Base-by-base conservation (phyloP, 2,113 vertebrate species). In the Pycnonotus jocosus region DNA sequence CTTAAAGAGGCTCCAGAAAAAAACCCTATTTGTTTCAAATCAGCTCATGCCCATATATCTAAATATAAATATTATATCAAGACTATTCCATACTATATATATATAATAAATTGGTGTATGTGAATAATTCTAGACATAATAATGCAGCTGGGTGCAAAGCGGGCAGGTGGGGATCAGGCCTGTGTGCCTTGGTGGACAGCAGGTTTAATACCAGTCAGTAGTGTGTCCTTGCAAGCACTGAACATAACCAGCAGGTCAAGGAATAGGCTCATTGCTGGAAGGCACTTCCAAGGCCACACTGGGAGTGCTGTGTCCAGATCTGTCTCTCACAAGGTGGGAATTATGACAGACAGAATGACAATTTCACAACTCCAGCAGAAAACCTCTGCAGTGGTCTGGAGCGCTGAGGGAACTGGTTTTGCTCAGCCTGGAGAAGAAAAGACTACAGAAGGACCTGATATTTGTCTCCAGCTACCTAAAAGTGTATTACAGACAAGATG, bases 41-140 rank as follows among this genome's bases (percentile, higher is more conserved):
- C 17, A 21, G 11, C 16, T 14, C 1, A 0, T n/a, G 6, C 31
- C 22, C 24, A 3, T 28, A 17, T 25, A 9, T 48, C n/a, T 18
- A 23, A 58, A 53, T 31, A 51, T 27, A 35, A 78, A 50, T 48
- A 31, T 30, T 28, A 12, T 30, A 14, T 44, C 16, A n/a, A 57
- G 27, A 27, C 2, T 44, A 40, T 40, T 33, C 30, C 20, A 21
- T 42, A 22, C 2, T 8, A 14, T 14, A 15, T 12, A 16, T 47
- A 20, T 42, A 23, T 53, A 57, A 47, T 42, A 40, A 70, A 47
- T 14, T 13, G n/a, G 11, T 80, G 18, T 12, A 12, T 53, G 15
- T 16, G 14, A 65, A 33, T 53, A 61, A 35, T 72, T 66, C 31
- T 16, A 53, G 72, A n/a, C 12, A 80, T 48, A 60, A n/a, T n/a